Evolutionary conservation across 2,888 invertebrate species (phyloP), one percentile per base, ranked within the genome.

Genomic region (Zonitis immaculata): DNA sequence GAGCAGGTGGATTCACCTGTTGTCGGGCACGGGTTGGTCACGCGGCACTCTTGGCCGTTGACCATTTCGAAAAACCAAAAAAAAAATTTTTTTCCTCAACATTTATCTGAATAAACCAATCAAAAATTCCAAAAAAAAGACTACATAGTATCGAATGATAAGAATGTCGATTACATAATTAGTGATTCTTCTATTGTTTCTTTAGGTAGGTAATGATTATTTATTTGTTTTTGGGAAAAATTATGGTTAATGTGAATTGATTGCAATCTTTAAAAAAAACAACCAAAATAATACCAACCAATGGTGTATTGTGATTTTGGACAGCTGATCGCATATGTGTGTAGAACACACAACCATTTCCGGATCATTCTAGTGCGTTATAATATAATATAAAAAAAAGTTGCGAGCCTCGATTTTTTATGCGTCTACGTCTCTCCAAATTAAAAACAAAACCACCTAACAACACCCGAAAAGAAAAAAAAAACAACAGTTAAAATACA

Each of bases 1-100:
- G 56, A 61, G 64, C 68, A 68, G 68, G 68, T 68, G 68, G 61
- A 67, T 66, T 66, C 67, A 67, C 67, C 68, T 68, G 68, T 62
- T 58, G 56, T 35, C 35, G 35, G 64, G 65, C 66, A 64, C 64
- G 63, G 64, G 64, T 56, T 54, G 52, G 62, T 56, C 65, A 64
- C 65, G 62, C 54, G 65, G 59, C 61, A 32, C 35, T 35, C 18
- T 35, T 12, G 44, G 51, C 48, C 56, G 53, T 53, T 53, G 56
- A 56, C 61, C 50, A 56, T 48, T 47, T 27, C 44, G 27, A 28
- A 27, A 22, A 44, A 11, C 44, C 25, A n/a, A n/a, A n/a, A n/a
- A n/a, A n/a, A n/a, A n/a, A n/a, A n/a, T n/a, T n/a, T n/a, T n/a
- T n/a, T n/a, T n/a, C n/a, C n/a, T n/a, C n/a, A n/a, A n/a, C n/a